These are phyloP conservation scores for Amphiura filiformis DNA, from an alignment of 35 echinoderm and acorn worm species.

Conservation along the genomic window DNA sequence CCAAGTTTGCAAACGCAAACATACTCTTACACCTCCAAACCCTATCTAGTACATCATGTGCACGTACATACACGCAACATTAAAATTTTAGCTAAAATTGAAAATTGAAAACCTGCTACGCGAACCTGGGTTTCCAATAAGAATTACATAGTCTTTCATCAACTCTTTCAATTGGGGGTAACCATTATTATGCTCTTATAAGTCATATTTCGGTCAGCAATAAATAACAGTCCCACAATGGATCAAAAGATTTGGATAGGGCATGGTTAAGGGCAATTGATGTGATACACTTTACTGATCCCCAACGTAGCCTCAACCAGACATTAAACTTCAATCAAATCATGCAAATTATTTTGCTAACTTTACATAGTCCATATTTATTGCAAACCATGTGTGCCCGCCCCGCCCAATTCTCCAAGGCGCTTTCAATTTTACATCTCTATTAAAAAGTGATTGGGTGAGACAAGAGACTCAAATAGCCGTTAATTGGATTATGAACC, in stretches of 20 bases:
- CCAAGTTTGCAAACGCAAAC: too few relatives aligned
- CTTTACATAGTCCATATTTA: background rate
- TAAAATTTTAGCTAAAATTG: too few relatives aligned
- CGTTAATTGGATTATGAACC: slow-evolving; percentile 76
- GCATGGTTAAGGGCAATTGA: too few relatives aligned
- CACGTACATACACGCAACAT: too few relatives aligned
- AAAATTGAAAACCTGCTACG: too few relatives aligned
- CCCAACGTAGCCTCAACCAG: background rate
- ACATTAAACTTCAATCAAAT: background rate
- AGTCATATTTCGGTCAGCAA: background rate
- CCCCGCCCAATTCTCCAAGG: slow-evolving; percentile 28
- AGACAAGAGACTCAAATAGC: slow-evolving; percentile 57
- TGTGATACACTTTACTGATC: slow-evolving; percentile 2
- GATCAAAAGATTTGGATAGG: background rate
- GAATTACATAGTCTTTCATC: too few relatives aligned
- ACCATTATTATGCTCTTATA: background rate
- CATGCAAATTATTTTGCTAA: background rate
- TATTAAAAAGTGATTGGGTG: slow-evolving; percentile 54
- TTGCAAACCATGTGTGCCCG: too few relatives aligned
- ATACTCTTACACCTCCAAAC: too few relatives aligned
- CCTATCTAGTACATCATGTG: too few relatives aligned
- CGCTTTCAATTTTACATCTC: slow-evolving; percentile 19
- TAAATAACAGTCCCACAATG: background rate
- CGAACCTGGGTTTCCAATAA: too few relatives aligned
- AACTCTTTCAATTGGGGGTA: too few relatives aligned